phyloP scores from a whole-genome alignment of 2,113 vertebrate species.

The Crotalus helleri region DNA sequence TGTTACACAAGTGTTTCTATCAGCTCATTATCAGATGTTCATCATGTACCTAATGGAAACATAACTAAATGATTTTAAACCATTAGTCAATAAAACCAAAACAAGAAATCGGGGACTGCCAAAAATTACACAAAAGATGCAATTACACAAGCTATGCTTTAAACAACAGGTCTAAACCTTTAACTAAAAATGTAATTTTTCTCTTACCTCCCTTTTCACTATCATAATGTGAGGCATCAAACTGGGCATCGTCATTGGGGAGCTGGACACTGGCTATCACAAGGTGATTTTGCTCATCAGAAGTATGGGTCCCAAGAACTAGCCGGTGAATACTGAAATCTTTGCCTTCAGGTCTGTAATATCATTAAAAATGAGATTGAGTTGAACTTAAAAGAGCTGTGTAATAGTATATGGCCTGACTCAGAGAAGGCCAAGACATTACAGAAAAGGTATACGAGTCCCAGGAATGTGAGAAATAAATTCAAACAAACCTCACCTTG shows the following conservation, averaged over 20 bases:
- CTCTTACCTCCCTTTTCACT: conserved; percentile 94
- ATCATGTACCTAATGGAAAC: neutral
- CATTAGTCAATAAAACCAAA: neutral
- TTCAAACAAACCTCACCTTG: neutral
- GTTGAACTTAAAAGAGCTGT: neutral
- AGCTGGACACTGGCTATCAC: conserved; percentile 96
- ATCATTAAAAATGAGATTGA: neutral
- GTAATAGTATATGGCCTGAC: neutral
- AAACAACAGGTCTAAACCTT: neutral
- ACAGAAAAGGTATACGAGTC: neutral
- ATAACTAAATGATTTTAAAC: neutral
- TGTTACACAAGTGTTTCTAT: neutral
- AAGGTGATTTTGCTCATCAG: conserved; percentile 95
- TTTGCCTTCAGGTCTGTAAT: conserved; percentile 90
- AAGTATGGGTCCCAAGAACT: conserved; percentile 94
- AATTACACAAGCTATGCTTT: neutral
- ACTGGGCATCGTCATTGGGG: conserved; percentile 95
- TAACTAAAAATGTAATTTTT: neutral
- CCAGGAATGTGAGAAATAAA: neutral
- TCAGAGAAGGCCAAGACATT: neutral
- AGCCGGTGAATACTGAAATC: conserved; percentile 96
- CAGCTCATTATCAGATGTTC: neutral
- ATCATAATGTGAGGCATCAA: conserved; percentile 96
- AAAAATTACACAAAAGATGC: neutral
- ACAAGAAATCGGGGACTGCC: neutral